Evolutionary conservation across 1,140 invertebrate species (phyloP).

Genomic region (Neodiprion pinetum): DNA sequence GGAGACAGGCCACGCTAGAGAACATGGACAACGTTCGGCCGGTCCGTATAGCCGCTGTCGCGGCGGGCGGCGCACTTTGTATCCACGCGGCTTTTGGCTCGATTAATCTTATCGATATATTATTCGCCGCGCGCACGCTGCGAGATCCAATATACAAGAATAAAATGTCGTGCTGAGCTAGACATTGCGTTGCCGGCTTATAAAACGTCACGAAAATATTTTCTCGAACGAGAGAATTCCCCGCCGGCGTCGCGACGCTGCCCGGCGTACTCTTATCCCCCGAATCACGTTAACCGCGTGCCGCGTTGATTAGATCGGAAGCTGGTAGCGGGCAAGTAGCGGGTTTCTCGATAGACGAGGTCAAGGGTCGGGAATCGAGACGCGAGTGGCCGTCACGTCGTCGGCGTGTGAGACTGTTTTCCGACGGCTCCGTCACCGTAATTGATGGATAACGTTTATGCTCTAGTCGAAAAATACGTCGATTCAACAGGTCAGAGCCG

Average conservation of each 20-base stretch:
- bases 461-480: too few relatives aligned
- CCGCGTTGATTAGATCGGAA: neutral
- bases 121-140: slow-evolving; percentile 43
- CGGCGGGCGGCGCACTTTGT: slow-evolving; percentile 63
- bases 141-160: slow-evolving; percentile 54
- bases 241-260: too few relatives aligned
- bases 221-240: too few relatives aligned
- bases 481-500: too few relatives aligned
- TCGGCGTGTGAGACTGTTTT: too few relatives aligned
- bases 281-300: neutral
- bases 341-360: too few relatives aligned
- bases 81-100: slow-evolving; percentile 60
- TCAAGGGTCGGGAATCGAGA: too few relatives aligned
- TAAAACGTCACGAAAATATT: neutral
- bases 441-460: too few relatives aligned
- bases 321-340: neutral
- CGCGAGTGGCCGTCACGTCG: too few relatives aligned
- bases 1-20: slow-evolving; percentile 52
- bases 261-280: too few relatives aligned
- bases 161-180: slow-evolving; percentile 55
- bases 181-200: neutral
- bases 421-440: too few relatives aligned
- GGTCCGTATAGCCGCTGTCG: slow-evolving; percentile 60
- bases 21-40: slow-evolving; percentile 47
- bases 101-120: slow-evolving; percentile 62